phyloP scores from a whole-genome alignment of 2,797 vertebrate genomes.

The Mastacembelus armatus region DNA sequence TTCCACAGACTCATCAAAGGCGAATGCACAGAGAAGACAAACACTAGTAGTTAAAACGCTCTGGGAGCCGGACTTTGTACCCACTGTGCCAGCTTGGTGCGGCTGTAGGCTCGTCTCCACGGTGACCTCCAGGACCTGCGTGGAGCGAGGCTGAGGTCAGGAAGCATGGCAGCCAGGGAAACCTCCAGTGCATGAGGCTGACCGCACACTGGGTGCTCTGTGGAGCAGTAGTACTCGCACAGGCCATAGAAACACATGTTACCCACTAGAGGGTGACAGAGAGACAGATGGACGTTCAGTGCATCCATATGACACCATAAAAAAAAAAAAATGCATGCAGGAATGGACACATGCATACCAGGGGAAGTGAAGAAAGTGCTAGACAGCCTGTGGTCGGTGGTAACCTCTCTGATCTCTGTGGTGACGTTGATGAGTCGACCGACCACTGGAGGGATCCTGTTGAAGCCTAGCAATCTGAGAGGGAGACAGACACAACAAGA shows the following conservation, averaged over 20 bases:
- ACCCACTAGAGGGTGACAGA: slow-evolving; percentile 79
- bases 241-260: slow-evolving; percentile 93
- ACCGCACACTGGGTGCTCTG: slow-evolving; percentile 90
- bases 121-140: slow-evolving; percentile 93
- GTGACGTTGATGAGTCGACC: slow-evolving; percentile 87
- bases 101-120: slow-evolving; percentile 93
- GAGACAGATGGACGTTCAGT: neutral
- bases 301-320: too few species aligned
- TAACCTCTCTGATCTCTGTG: slow-evolving; percentile 86
- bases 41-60: neutral
- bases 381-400: slow-evolving; percentile 84
- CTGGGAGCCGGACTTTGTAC: slow-evolving; percentile 44
- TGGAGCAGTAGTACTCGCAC: slow-evolving; percentile 93
- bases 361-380: slow-evolving; percentile 91
- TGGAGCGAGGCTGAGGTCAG: slow-evolving; percentile 87
- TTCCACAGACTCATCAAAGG: neutral
- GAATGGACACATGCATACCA: slow-evolving; percentile 64
- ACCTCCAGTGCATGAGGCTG: slow-evolving; percentile 88
- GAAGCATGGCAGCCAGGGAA: slow-evolving; percentile 89
- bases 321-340: too few species aligned
- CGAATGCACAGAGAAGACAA: neutral
- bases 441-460: slow-evolving; percentile 87
- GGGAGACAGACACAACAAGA: neutral
- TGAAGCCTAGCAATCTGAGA: slow-evolving; percentile 87
- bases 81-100: slow-evolving; percentile 87